Conservation (phyloP, 1,140 invertebrate species). For the Goniozus legneri region DNA sequence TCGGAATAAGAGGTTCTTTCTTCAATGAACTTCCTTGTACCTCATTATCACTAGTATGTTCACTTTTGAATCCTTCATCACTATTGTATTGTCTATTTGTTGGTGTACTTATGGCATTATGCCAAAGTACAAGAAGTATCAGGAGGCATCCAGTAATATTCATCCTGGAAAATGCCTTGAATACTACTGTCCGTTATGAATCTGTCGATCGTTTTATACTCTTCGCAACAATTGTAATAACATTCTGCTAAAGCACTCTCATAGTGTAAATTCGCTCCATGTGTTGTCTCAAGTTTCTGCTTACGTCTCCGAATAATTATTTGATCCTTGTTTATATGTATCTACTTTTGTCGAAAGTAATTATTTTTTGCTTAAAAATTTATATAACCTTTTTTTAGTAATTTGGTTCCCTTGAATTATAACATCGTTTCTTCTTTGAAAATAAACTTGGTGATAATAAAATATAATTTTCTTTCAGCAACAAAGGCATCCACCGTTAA, state of each 20-base stretch:
- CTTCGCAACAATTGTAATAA: conserved; percentile 19
- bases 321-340: conserved; percentile 2
- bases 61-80: neutral
- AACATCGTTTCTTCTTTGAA: too few species aligned
- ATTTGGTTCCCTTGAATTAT: too few species aligned
- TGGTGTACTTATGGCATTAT: neutral
- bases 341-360: conserved; percentile 1
- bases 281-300: conserved; percentile 12
- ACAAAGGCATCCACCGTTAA: conserved; percentile 62
- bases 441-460: too few species aligned
- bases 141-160: conserved; percentile 6
- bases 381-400: too few species aligned
- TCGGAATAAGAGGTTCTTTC: too few species aligned
- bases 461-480: conserved; percentile 46
- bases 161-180: conserved; percentile 1
- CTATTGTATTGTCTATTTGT: neutral
- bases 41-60: too few species aligned
- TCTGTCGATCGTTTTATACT: conserved; percentile 18
- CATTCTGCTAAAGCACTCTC: neutral
- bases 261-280: neutral
- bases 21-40: too few species aligned
- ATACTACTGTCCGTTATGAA: conserved; percentile 6
- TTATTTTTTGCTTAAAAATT: too few species aligned
- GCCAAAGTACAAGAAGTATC: neutral
- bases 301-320: neutral